Evolutionary conservation across 1,140 invertebrate species (phyloP).

Genomic region (Tetranychus cinnabarinus): DNA sequence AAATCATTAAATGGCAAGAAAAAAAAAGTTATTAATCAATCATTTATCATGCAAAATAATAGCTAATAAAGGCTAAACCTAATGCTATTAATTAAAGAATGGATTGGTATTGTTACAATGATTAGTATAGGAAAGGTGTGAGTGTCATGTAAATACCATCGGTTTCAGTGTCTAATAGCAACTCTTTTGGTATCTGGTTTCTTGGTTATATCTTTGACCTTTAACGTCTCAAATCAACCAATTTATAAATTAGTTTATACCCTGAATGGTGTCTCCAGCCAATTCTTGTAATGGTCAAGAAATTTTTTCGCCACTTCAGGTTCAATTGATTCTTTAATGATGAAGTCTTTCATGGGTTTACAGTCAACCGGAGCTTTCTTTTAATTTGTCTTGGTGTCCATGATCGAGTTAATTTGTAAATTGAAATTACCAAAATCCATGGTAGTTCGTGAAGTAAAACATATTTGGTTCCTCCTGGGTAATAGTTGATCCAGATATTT

Average conservation of each 20-base stretch:
- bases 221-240: too few relatives aligned
- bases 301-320: background rate
- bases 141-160: too few relatives aligned
- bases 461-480: slow-evolving; percentile 5
- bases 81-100: too few relatives aligned
- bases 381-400: background rate
- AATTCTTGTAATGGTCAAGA: background rate
- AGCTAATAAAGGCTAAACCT: too few relatives aligned
- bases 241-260: background rate
- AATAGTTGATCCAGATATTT: background rate
- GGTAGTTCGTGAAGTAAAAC: slow-evolving; percentile 8
- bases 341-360: background rate
- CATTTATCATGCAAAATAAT: too few relatives aligned
- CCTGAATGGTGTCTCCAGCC: background rate
- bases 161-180: too few relatives aligned
- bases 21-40: too few relatives aligned
- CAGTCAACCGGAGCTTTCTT: background rate
- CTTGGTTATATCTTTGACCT: too few relatives aligned
- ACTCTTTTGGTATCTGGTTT: too few relatives aligned
- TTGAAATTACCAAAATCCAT: slow-evolving; percentile 3
- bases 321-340: background rate
- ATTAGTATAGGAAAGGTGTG: too few relatives aligned
- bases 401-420: background rate
- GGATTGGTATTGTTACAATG: too few relatives aligned
- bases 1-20: too few relatives aligned